phyloP scores from a whole-genome alignment of 2,888 invertebrate species.

The Matsumyia berberina region DNA sequence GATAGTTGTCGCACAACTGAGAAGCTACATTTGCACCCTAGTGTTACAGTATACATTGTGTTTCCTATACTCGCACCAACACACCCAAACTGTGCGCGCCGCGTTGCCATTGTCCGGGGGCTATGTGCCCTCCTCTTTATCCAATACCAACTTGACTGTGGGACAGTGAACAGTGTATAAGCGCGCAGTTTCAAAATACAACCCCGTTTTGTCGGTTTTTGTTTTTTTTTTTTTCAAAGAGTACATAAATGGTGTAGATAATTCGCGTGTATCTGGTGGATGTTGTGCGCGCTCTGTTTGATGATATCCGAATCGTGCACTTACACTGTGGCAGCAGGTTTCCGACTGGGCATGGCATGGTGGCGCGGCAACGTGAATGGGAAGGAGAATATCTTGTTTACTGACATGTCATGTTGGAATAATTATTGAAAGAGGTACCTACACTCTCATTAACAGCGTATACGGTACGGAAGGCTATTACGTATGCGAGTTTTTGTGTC shows the following conservation, averaged over 20 bases:
- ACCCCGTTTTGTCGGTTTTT: conserved; percentile 49
- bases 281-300: conserved; percentile 67
- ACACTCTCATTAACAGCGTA: conserved; percentile 35
- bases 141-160: conserved; percentile 55
- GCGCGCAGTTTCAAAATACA: conserved; percentile 67
- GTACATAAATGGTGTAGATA: conserved; percentile 71
- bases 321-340: conserved; percentile 72
- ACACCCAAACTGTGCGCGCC: background rate
- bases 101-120: conserved; percentile 64
- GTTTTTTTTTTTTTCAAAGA: conserved; percentile 35
- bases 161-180: conserved; percentile 34
- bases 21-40: conserved; percentile 77
- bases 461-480: conserved; percentile 22
- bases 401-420: conserved; percentile 74
- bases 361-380: conserved; percentile 52
- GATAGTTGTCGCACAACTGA: conserved; percentile 88
- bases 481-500: conserved; percentile 49
- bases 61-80: conserved; percentile 39
- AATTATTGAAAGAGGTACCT: conserved; percentile 62
- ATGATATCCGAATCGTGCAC: conserved; percentile 71
- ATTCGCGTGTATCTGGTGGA: conserved; percentile 75
- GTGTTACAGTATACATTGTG: conserved; percentile 60
- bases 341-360: conserved; percentile 44
- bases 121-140: conserved; percentile 72
- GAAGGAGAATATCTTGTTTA: conserved; percentile 67